phyloP scores from a whole-genome alignment of 2,888 invertebrate genomes.

The Amphipoea lucens region DNA sequence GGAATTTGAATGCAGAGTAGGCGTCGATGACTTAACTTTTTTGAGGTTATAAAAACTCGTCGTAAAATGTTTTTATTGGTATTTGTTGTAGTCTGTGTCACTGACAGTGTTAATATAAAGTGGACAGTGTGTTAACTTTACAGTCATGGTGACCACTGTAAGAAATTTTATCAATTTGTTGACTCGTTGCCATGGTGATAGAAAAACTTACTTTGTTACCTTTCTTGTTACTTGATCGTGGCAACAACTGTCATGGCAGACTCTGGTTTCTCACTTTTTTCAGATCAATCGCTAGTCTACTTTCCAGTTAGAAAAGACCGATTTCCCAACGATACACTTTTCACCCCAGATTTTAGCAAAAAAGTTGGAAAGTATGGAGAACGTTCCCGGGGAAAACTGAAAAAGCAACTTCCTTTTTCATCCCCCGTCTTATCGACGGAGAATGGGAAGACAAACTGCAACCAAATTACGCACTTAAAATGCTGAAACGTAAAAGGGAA shows the following conservation, averaged over 20 bases:
- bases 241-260: neutral
- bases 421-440: neutral
- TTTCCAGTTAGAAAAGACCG: too few species aligned
- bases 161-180: conserved; percentile 10
- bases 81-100: conserved; percentile 50
- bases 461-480: conserved; percentile 21
- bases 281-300: neutral
- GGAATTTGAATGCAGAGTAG: neutral
- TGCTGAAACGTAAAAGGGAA: conserved; percentile 5
- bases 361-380: neutral
- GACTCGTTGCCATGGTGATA: neutral
- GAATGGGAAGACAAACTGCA: conserved; percentile 1
- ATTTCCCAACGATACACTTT: neutral
- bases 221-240: neutral
- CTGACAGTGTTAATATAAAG: conserved; percentile 45
- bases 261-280: neutral
- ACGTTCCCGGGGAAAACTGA: neutral
- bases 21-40: conserved; percentile 56
- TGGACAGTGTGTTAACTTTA: conserved; percentile 24
- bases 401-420: neutral
- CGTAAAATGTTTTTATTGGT: conserved; percentile 54
- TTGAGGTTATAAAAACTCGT: conserved; percentile 46
- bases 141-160: neutral
- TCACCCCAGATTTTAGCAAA: too few species aligned
- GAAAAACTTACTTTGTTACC: neutral